These are phyloP conservation scores for Synergus laeviventris DNA, from an alignment of 2,888 invertebrate genomes.

Conservation along the genomic window DNA sequence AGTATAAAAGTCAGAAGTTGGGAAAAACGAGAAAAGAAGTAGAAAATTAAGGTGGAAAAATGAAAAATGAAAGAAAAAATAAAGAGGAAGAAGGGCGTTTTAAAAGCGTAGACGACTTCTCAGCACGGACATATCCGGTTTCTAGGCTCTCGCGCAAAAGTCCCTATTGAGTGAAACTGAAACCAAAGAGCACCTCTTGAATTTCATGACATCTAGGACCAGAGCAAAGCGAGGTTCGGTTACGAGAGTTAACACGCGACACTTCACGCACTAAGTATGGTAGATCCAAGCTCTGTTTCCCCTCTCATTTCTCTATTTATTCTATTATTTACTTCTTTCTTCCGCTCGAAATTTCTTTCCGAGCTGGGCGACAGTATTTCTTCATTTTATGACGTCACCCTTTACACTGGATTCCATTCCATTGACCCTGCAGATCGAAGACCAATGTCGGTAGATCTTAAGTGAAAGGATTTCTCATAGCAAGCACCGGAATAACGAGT, in stretches of 20 bases:
- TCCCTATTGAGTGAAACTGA: constrained; percentile 66
- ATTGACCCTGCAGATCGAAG: constrained; percentile 12
- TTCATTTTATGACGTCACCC: constrained; percentile 54
- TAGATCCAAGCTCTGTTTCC: constrained; percentile 71
- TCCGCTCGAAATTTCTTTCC: constrained; percentile 2
- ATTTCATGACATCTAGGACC: constrained; percentile 68
- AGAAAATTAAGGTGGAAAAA: neutral
- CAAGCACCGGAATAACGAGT: neutral
- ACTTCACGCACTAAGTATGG: constrained; percentile 70
- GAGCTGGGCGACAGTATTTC: constrained; percentile 13
- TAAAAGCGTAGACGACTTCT: constrained; percentile 59
- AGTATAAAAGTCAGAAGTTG: constrained; percentile 5
- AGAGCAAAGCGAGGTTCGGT: constrained; percentile 62
- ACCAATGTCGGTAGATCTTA: constrained; percentile 7
- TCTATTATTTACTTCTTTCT: constrained; percentile 47
- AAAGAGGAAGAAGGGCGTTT: constrained; percentile 18
- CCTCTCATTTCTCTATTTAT: constrained; percentile 45
- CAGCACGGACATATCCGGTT: constrained; percentile 61
- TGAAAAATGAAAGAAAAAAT: neutral
- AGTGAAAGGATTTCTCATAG: constrained; percentile 5
- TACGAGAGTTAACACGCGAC: constrained; percentile 69
- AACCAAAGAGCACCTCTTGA: constrained; percentile 71
- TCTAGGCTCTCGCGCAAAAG: constrained; percentile 51
- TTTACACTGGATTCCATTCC: constrained; percentile 55
- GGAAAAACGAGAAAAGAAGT: neutral